Base-by-base conservation (phyloP, 2,113 vertebrate species). In the Heptranchias perlo region DNA sequence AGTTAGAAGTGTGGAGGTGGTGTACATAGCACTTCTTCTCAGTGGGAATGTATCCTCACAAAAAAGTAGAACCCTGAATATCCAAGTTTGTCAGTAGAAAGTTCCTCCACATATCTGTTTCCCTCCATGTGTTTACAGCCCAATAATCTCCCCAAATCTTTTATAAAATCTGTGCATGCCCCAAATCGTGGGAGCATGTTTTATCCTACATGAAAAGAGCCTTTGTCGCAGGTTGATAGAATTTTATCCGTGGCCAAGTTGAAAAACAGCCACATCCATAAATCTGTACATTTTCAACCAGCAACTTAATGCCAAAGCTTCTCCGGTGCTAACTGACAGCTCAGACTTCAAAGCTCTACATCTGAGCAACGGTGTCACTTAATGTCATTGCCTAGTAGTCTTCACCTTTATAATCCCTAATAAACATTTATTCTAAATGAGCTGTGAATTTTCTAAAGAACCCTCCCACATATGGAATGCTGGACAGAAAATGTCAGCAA, bases 101-200 rank as follows among this genome's bases (percentile, higher is more conserved):
- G 87, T 54, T 64, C 10, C 93, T 67, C 64, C 62, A 62, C 21
- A 4, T 28, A n/a, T 94, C 62, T 39, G 25, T 44, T 94, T 94
- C 6, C n/a, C 39, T 39, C 23, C 52, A 91, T 44, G 58, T 58
- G 93, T 94, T 94, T 67, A 44, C 62, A 67, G 62, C 64, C 39
- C 44, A 31, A 49, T 94, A 65, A 94, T 94, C 44, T 94, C 23
- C 23, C 39, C 62, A 94, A 94, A 49, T 94, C 93, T 4, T 67
- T 94, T 65, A 67, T 94, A 25, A 64, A 65, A 67, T 39, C 16
- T 65, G 18, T 47, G 18, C 61, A 64, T 94, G 39, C 11, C 14
- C 92, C 61, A 94, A 94, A 94, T 94, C 65, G 62, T 39, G 61
- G 14, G 92, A 65, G 65, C n/a, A 6, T 65, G n/a, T 94, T 65